A percentile compares a stretch with the other conserved stretches of the same genome.
Evolutionary conservation across 1,140 invertebrate genomes (phyloP).

Genomic region (Ceratina calcarata): DNA sequence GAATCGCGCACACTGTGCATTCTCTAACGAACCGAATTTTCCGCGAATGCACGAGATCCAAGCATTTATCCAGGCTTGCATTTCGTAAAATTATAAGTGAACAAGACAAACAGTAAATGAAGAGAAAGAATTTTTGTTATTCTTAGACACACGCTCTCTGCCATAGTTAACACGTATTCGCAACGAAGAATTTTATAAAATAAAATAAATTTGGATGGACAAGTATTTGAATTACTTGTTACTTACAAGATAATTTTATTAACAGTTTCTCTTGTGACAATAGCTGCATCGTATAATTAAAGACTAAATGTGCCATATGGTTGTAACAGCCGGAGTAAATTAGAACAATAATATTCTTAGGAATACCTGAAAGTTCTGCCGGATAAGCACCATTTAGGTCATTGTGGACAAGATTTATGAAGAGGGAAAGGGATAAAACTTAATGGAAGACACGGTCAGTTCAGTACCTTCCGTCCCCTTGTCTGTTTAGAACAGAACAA

Average conservation of each 20-base stretch:
- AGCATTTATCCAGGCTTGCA: slow-evolving; percentile 14
- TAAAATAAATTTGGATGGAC: neutral
- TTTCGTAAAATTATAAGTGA: neutral
- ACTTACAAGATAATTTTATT: too few relatives aligned
- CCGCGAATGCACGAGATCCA: slow-evolving; percentile 26
- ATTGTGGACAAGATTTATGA: slow-evolving; percentile 11
- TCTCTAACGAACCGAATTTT: slow-evolving; percentile 24
- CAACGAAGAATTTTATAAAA: too few relatives aligned
- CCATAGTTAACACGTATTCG: too few relatives aligned
- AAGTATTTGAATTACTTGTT: too few relatives aligned
- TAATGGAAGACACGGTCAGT: neutral
- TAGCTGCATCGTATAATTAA: neutral
- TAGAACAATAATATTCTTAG: neutral
- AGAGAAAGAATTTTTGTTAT: neutral
- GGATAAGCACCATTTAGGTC: neutral
- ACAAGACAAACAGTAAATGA: slow-evolving; percentile 1
- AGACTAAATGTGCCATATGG: neutral
- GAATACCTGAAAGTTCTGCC: neutral
- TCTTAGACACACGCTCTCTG: too few relatives aligned
- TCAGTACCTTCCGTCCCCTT: neutral
- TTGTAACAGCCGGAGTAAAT: neutral
- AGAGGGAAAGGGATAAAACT: slow-evolving; percentile 14
- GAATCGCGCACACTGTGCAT: neutral
- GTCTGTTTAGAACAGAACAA: neutral
- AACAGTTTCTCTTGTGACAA: neutral